A percentile compares a stretch with the other conserved stretches of the same genome.
phyloP scores from a whole-genome alignment of 2,797 vertebrate species.

The Hydrophis major region DNA sequence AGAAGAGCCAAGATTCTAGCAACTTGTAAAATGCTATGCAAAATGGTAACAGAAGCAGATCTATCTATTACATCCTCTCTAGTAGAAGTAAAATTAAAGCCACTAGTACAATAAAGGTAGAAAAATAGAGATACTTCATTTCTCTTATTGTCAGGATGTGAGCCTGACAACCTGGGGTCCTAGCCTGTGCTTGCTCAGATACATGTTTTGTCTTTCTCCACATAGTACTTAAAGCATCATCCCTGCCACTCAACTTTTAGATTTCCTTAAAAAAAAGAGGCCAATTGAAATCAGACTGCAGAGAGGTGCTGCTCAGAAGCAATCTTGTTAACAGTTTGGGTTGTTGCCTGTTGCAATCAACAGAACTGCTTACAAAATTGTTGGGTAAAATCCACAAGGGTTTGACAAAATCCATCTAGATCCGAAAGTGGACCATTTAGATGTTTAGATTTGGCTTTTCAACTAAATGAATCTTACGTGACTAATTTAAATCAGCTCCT shows the following conservation, averaged over 20 bases:
- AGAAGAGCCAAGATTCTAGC: not conserved
- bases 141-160: not conserved
- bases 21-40: not conserved
- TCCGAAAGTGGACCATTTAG: not conserved
- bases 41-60: not conserved
- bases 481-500: not conserved
- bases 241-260: not conserved
- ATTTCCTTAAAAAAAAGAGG: not conserved
- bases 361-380: not conserved
- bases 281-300: not conserved
- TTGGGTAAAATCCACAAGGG: not conserved
- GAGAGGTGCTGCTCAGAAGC: not conserved
- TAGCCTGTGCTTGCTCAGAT: not conserved
- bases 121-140: not conserved
- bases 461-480: not conserved
- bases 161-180: not conserved
- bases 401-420: not conserved
- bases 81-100: not conserved
- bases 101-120: not conserved
- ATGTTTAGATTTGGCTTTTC: not conserved
- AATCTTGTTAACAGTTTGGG: not conserved
- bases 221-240: not conserved
- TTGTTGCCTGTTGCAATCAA: not conserved
- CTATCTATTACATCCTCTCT: not conserved
- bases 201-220: not conserved